Conservation (phyloP, 2,113 vertebrate genomes). For the Strigops habroptila region DNA sequence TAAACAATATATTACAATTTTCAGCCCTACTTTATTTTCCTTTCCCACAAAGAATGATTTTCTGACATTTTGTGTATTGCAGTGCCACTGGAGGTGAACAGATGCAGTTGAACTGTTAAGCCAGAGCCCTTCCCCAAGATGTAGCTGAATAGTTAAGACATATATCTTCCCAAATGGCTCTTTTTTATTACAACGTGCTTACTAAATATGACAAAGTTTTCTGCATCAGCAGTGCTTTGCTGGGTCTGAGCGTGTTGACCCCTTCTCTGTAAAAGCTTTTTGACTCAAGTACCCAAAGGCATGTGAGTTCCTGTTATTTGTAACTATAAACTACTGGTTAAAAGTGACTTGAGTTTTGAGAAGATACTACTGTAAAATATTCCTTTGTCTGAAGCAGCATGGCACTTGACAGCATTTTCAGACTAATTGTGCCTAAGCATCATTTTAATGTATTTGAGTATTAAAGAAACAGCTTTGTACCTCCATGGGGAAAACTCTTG, state of each 20-base stretch:
- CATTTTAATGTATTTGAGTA: background rate
- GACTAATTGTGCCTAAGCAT: background rate
- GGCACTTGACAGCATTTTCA: background rate
- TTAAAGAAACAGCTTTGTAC: background rate
- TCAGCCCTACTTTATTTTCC: background rate
- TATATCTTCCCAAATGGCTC: background rate
- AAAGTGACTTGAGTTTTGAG: background rate
- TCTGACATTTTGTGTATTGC: background rate
- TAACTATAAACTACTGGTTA: background rate
- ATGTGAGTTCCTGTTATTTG: background rate
- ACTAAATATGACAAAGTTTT: background rate
- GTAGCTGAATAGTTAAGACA: background rate
- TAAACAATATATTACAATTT: background rate
- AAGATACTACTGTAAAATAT: background rate
- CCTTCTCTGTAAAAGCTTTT: slow-evolving; percentile 24
- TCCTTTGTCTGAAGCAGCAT: background rate
- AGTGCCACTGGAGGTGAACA: background rate
- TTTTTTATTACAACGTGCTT: background rate
- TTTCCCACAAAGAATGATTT: background rate
- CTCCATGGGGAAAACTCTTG: background rate
- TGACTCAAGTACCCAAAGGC: background rate
- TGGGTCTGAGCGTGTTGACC: background rate
- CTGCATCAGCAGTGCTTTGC: background rate
- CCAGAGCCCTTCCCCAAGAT: background rate
- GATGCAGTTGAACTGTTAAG: background rate